phyloP scores from a whole-genome alignment of 2,888 invertebrate genomes.

The Rhingia campestris region DNA sequence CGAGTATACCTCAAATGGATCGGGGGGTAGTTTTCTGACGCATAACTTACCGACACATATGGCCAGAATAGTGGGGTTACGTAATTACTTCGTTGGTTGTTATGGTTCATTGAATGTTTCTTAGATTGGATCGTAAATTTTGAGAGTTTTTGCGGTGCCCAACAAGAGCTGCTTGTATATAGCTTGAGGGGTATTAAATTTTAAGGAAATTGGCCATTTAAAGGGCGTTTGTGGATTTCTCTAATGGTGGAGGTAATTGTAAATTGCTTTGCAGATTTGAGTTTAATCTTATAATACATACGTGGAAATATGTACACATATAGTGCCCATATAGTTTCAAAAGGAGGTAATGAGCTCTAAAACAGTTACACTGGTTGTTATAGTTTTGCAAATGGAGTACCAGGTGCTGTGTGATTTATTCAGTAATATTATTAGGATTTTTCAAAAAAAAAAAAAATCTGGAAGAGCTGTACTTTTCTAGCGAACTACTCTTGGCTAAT shows the following conservation, averaged over 20 bases:
- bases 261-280: slow-evolving; percentile 35
- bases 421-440: too few relatives aligned
- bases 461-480: too few relatives aligned
- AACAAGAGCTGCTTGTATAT: slow-evolving; percentile 16
- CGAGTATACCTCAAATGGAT: slow-evolving; percentile 6
- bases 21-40: slow-evolving; percentile 45
- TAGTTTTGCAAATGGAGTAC: too few relatives aligned
- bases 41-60: slow-evolving; percentile 69
- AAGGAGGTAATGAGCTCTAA: too few relatives aligned
- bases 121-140: slow-evolving; percentile 68
- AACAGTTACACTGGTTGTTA: too few relatives aligned
- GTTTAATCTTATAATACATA: slow-evolving; percentile 28
- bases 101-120: slow-evolving; percentile 69
- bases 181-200: slow-evolving; percentile 31
- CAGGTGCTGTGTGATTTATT: too few relatives aligned
- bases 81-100: slow-evolving; percentile 55
- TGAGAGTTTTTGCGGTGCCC: slow-evolving; percentile 28
- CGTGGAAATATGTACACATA: background rate
- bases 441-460: too few relatives aligned
- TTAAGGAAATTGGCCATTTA: slow-evolving; percentile 53
- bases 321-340: too few relatives aligned
- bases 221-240: slow-evolving; percentile 26
- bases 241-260: slow-evolving; percentile 53
- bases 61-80: slow-evolving; percentile 49
- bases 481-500: too few relatives aligned